Evolutionary conservation across 2,888 invertebrate species (phyloP).

Genomic region (Eucera pruinosa): DNA sequence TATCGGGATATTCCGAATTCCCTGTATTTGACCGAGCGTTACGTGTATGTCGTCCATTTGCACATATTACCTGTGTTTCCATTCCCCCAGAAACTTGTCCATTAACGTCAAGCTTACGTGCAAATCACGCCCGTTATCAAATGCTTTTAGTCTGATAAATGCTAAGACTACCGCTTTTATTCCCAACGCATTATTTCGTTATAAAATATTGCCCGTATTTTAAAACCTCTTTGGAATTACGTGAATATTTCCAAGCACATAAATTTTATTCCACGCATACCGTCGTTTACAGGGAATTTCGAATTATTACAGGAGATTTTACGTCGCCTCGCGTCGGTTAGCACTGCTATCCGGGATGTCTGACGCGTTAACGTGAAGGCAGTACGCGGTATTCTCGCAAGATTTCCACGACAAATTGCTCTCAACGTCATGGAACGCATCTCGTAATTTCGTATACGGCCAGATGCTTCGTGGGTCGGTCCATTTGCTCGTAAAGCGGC

Average conservation of each 20-base stretch:
- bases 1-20: constrained; percentile 19
- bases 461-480: constrained; percentile 38
- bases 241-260: too few species aligned
- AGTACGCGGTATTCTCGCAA: constrained; percentile 8
- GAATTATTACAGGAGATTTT: neutral
- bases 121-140: neutral
- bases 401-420: constrained; percentile 39
- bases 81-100: neutral
- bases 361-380: neutral
- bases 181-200: neutral
- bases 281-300: neutral
- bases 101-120: neutral
- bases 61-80: neutral
- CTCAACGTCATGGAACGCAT: constrained; percentile 22
- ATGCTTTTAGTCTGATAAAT: too few species aligned
- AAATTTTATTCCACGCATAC: neutral
- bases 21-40: neutral
- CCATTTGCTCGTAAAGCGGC: constrained; percentile 41
- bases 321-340: too few species aligned
- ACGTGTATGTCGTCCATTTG: constrained; percentile 1
- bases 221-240: neutral
- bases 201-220: neutral
- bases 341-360: neutral
- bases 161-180: neutral
- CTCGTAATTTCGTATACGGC: constrained; percentile 24